Percentiles rank a stretch among this genome's conserved stretches.
Conservation (phyloP, 2,888 invertebrate species). For the Pogonocherus hispidulus region DNA sequence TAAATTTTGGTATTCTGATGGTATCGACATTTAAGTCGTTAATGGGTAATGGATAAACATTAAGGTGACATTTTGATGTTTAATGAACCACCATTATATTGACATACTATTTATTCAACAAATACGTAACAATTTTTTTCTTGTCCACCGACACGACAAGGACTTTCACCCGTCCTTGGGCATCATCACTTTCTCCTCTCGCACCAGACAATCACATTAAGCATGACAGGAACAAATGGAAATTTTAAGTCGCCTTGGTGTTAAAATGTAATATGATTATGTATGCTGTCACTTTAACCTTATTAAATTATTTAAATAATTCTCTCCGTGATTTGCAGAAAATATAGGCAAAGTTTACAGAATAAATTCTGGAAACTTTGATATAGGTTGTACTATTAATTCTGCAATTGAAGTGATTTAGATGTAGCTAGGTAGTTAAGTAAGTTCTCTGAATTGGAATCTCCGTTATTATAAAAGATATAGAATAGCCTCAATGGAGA, state of each 20-base stretch:
- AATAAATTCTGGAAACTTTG: no score
- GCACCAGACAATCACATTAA: slow-evolving; percentile 19
- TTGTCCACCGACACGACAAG: neutral
- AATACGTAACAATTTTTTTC: slow-evolving; percentile 12
- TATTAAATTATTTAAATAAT: neutral
- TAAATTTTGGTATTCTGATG: no score
- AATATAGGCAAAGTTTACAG: no score
- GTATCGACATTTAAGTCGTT: no score
- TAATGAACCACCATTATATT: neutral
- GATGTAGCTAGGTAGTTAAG: no score
- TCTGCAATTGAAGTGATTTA: no score
- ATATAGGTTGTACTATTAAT: no score
- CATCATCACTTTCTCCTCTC: slow-evolving; percentile 32
- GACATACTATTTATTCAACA: slow-evolving; percentile 11
- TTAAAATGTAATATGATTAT: neutral
- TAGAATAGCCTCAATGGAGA: no score
- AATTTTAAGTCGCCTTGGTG: neutral
- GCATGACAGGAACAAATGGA: neutral
- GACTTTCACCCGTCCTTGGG: slow-evolving; percentile 37
- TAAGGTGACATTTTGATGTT: no score
- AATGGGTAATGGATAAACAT: no score
- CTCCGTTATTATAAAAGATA: no score
- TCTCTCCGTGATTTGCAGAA: neutral
- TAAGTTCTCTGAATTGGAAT: no score
- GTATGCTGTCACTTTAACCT: neutral